Percentiles rank a stretch among this genome's conserved stretches.
phyloP scores from a whole-genome alignment of 30 jellyfish, hydroid and myxozoan genomes.

The Cassiopea xamachana region DNA sequence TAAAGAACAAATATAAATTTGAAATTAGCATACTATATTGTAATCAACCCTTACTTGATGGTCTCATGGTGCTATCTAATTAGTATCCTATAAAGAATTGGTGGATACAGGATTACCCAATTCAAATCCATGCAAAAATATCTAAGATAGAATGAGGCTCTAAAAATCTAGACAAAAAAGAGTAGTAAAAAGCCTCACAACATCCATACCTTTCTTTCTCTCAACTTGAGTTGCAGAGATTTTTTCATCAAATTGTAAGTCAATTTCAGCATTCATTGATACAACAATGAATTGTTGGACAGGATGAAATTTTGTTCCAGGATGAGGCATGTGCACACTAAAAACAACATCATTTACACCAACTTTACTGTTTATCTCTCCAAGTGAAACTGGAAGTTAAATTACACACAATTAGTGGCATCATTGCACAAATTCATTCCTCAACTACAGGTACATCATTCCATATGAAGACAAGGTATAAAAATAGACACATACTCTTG shows the following conservation, averaged over 20 bases:
- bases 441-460: too few relatives aligned
- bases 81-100: too few relatives aligned
- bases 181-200: neutral
- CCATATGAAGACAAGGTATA: too few relatives aligned
- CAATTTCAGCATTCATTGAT: conserved; percentile 82
- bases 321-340: conserved; percentile 91
- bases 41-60: too few relatives aligned
- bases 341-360: conserved; percentile 57
- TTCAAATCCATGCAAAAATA: too few relatives aligned
- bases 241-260: conserved; percentile 17
- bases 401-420: neutral
- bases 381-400: conserved; percentile 23
- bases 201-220: neutral
- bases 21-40: too few relatives aligned
- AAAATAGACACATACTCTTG: too few relatives aligned
- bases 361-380: conserved; percentile 34
- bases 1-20: neutral
- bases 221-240: neutral
- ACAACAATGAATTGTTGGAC: conserved; percentile 84
- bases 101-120: too few relatives aligned
- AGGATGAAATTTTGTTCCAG: conserved; percentile 68
- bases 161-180: neutral
- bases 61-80: too few relatives aligned
- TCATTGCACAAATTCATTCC: too few relatives aligned
- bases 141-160: too few relatives aligned